phyloP scores from a whole-genome alignment of 2,797 vertebrate genomes.

The Typhlichthys subterraneus region DNA sequence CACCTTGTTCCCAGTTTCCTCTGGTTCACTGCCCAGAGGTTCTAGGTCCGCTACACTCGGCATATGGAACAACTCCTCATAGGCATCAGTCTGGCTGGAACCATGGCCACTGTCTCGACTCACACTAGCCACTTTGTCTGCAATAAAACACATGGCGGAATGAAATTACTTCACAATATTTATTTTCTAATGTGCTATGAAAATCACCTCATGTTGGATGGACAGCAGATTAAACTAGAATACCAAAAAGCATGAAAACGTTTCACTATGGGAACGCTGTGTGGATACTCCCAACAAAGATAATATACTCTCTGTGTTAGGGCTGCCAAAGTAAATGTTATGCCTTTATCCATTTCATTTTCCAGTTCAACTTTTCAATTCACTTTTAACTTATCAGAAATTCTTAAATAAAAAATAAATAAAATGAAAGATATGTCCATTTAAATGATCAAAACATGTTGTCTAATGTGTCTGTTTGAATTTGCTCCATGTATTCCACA shows the following conservation, averaged over 20 bases:
- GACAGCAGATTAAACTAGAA: conserved; percentile 35
- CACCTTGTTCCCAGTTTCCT: conserved; percentile 81
- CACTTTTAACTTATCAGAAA: no score
- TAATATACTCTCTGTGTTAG: no score
- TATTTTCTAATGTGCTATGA: conserved; percentile 21
- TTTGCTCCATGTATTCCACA: no score
- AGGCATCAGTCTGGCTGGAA: conserved; percentile 78
- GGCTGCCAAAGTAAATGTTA: no score
- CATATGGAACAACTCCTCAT: conserved; percentile 91
- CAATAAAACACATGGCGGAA: conserved; percentile 17
- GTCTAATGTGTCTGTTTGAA: no score
- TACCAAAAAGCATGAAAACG: conserved; percentile 16
- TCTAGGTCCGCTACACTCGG: conserved; percentile 65
- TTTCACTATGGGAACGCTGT: not conserved
- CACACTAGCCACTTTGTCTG: conserved; percentile 80
- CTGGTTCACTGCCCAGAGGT: conserved; percentile 80
- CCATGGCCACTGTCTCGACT: conserved; percentile 79
- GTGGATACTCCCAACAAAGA: no score
- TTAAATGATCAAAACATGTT: no score
- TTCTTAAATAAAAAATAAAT: no score
- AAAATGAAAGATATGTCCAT: no score
- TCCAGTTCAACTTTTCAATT: no score
- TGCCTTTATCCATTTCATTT: no score
- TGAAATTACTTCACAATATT: conserved; percentile 22
- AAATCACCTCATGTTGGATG: conserved; percentile 19